Conservation (phyloP, 2,888 invertebrate species). For the Toxonevra muliebris region DNA sequence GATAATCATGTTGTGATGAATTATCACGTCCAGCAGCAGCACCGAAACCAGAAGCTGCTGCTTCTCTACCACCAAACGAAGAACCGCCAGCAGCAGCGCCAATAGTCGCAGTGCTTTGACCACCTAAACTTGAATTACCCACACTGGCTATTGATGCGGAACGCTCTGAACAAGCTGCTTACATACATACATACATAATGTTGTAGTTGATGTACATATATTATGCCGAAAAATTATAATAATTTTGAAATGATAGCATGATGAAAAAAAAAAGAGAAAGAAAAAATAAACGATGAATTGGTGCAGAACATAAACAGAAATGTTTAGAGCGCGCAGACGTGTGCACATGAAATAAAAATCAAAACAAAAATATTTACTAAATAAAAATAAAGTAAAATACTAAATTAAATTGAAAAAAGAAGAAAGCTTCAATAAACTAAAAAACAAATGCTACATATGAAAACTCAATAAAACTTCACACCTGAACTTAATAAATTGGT, state of each 20-base stretch:
- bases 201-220: slow-evolving; percentile 22
- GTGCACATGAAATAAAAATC: slow-evolving; percentile 12
- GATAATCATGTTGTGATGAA: slow-evolving; percentile 65
- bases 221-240: slow-evolving; percentile 20
- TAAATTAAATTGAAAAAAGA: not conserved
- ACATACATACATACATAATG: slow-evolving; percentile 20
- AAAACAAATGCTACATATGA: not conserved
- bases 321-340: not conserved
- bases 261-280: slow-evolving; percentile 25
- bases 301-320: slow-evolving; percentile 11
- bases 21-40: slow-evolving; percentile 56
- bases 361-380: slow-evolving; percentile 9
- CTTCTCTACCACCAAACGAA: slow-evolving; percentile 39
- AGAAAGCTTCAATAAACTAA: not conserved
- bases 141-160: slow-evolving; percentile 64
- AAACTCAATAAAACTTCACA: slow-evolving; percentile 54
- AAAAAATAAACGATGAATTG: slow-evolving; percentile 32
- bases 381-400: not conserved
- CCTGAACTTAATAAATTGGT: slow-evolving; percentile 76
- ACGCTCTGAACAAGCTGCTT: slow-evolving; percentile 64
- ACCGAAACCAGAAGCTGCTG: slow-evolving; percentile 38
- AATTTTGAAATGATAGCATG: slow-evolving; percentile 12
- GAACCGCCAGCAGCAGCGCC: slow-evolving; percentile 46
- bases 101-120: slow-evolving; percentile 58
- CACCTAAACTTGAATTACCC: slow-evolving; percentile 62